These are phyloP conservation scores for Colius striatus DNA, from an alignment of 2,113 vertebrate genomes.

Conservation along the genomic window DNA sequence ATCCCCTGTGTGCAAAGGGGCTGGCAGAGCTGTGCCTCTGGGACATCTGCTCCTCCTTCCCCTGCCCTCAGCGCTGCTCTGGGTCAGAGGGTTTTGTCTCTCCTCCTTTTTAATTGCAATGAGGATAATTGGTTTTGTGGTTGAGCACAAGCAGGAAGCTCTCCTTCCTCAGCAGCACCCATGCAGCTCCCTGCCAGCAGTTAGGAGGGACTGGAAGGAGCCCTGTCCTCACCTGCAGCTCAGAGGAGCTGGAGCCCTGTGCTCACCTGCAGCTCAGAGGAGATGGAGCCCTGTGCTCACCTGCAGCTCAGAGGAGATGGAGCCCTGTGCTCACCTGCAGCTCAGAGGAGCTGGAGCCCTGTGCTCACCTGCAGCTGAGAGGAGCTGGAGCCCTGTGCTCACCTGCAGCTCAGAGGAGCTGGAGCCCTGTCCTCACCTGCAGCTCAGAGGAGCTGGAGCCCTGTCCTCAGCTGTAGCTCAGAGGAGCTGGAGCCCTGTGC, in stretches of 20 bases:
- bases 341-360: not conserved
- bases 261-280: rapidly evolving
- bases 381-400: no score
- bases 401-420: no score
- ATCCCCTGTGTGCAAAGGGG: not conserved
- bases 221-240: not conserved
- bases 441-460: no score
- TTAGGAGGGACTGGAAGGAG: not conserved
- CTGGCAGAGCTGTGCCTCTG: not conserved
- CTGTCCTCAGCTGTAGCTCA: no score
- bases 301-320: rapidly evolving
- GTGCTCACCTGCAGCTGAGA: rapidly evolving
- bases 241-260: not conserved
- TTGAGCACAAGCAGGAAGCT: not conserved
- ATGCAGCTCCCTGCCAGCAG: not conserved
- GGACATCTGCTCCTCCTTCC: not conserved
- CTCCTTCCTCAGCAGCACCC: not conserved
- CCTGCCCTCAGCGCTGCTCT: not conserved
- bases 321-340: rapidly evolving
- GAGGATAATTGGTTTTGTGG: not conserved
- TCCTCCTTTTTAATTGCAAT: not conserved
- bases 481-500: no score
- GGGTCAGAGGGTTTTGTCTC: not conserved
- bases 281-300: not conserved
- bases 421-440: no score